Evolutionary conservation across 2,888 invertebrate genomes (phyloP), one percentile per base, ranked within the genome.

Genomic region (Yponomeuta cagnagella): DNA sequence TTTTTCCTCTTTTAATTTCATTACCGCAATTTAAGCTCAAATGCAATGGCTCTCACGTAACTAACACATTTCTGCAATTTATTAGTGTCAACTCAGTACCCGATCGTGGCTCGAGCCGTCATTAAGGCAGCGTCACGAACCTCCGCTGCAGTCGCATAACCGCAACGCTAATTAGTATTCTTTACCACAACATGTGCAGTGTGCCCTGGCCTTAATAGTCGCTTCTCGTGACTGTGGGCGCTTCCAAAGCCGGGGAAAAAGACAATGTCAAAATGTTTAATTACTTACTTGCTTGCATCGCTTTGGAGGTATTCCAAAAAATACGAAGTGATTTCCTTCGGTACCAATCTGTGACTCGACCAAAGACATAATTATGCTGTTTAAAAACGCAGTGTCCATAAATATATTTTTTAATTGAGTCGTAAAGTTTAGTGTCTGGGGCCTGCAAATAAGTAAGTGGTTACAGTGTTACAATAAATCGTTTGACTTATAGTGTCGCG

Each of bases 401-500:
- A 48, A 70, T 48, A 37, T 33, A 68, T 30, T 23, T 65, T 65
- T 30, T 1, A 65, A 65, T 33, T 9, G 15, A 58, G 52, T 15
- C 52, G 15, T 58, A 58, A 58, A 15, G 52, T 2, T 58, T 58
- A 58, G 15, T 58, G 5, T 58, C 52, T 15, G 52, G 52, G 15
- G 52, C 5, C 15, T 1, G 15, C 12, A 58, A 58, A 58, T 58
- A 58, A 58, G 12, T 15, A 58, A 12, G 52, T 15, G 23, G 23
- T 0, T 23, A 58, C 52, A 58, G 15, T 15, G 15, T 58, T 58
- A 58, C 15, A 15, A 58, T 58, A 58, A 58, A 58, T 65, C 65
- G 90, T 87, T 87, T 85, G 79, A 79, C 82, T 84, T 87, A 87
- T 88, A 88, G 86, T 80, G 80, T 82, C 83, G 87, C 86, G 90